Percentiles rank a stretch among this genome's conserved stretches.
These are phyloP conservation scores for Drosophila trichaetosa DNA, from an alignment of 2,888 invertebrate species.

Conservation along the genomic window DNA sequence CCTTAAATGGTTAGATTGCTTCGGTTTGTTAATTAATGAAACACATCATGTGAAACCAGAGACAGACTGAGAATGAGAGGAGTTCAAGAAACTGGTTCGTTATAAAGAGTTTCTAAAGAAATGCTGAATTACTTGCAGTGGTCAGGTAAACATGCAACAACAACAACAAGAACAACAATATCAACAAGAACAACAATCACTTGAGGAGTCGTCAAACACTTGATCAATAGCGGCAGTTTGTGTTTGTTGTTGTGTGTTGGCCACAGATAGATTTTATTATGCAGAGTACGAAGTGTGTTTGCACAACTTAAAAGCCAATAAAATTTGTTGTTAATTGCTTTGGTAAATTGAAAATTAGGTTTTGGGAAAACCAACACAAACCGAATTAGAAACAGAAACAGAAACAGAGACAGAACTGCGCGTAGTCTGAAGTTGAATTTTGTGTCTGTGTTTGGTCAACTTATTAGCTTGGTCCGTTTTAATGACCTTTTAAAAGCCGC, in stretches of 20 bases:
- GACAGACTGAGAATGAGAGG: neutral
- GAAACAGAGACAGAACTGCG: conserved; percentile 42
- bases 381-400: neutral
- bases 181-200: conserved; percentile 43
- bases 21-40: conserved; percentile 61
- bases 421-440: conserved; percentile 32
- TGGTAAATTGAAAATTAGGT: conserved; percentile 80
- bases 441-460: conserved; percentile 55
- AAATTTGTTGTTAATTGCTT: conserved; percentile 78
- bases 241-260: conserved; percentile 33
- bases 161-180: neutral
- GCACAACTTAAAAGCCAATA: conserved; percentile 78
- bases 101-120: conserved; percentile 46
- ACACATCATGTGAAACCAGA: conserved; percentile 35
- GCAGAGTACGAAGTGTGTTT: conserved; percentile 61
- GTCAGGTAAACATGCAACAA: conserved; percentile 46
- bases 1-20: conserved; percentile 4
- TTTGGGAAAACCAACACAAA: conserved; percentile 60
- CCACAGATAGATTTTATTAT: conserved; percentile 61
- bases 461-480: conserved; percentile 68
- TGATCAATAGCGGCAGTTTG: conserved; percentile 69
- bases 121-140: conserved; percentile 52
- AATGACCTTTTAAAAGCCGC: conserved; percentile 67
- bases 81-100: conserved; percentile 50
- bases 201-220: conserved; percentile 64